Conservation (phyloP, 2,888 invertebrate species). For the Athalia cordata region DNA sequence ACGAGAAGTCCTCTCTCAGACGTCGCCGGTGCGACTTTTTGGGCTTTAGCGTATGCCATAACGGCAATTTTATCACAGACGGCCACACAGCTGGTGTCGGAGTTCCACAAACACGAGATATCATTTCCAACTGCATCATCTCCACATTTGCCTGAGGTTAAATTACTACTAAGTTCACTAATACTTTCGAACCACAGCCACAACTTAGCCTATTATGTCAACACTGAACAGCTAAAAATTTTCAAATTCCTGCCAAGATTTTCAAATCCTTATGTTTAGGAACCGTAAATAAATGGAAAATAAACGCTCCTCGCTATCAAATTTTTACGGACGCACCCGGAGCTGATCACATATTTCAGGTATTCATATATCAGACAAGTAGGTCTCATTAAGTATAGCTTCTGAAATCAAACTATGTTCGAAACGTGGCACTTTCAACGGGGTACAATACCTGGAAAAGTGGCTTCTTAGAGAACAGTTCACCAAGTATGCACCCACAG, state of each 20-base stretch:
- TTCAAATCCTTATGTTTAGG: background rate
- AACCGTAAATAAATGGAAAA: too few relatives aligned
- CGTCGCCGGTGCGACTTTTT: slow-evolving; percentile 92
- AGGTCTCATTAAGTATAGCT: background rate
- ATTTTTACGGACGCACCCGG: too few relatives aligned
- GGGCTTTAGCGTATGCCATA: slow-evolving; percentile 93
- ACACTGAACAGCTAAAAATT: background rate
- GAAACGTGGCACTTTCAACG: slow-evolving; percentile 2
- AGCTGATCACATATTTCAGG: background rate
- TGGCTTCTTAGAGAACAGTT: slow-evolving; percentile 96
- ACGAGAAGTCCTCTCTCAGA: slow-evolving; percentile 94
- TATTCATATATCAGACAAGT: background rate
- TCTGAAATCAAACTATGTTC: background rate
- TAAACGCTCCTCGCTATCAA: too few relatives aligned
- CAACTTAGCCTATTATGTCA: background rate
- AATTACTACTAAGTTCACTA: background rate
- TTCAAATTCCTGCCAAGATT: background rate
- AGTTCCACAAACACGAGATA: slow-evolving; percentile 95
- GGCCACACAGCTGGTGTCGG: slow-evolving; percentile 99
- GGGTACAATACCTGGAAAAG: slow-evolving; percentile 86
- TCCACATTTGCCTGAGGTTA: slow-evolving; percentile 88
- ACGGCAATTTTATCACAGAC: slow-evolving; percentile 92
- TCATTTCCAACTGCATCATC: slow-evolving; percentile 94
- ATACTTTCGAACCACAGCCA: background rate
- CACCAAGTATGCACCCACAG: slow-evolving; percentile 98